Evolutionary conservation across 2,113 vertebrate genomes (phyloP).

Genomic region (Emydura subglobosa): DNA sequence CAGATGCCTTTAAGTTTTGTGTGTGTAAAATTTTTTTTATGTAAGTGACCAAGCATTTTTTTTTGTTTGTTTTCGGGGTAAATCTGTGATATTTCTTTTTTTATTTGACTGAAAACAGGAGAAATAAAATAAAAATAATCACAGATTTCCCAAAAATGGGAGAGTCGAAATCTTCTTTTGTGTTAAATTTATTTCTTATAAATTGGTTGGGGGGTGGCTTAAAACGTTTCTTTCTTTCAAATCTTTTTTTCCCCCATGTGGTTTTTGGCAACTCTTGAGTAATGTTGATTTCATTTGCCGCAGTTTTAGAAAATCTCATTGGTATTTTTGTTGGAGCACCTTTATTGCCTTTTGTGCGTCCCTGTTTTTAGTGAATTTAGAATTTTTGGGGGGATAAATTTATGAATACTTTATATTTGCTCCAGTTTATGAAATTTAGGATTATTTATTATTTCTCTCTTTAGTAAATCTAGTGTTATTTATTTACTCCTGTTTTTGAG

Average conservation of each 20-base stretch:
- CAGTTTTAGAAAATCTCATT: background rate
- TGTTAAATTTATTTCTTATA: background rate
- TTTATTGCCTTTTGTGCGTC: background rate
- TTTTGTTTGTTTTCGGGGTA: background rate
- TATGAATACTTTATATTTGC: too few relatives aligned
- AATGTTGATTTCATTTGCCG: background rate
- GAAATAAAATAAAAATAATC: background rate
- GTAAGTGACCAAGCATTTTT: background rate
- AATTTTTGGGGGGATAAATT: background rate
- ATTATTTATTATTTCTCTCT: background rate
- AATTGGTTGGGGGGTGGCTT: background rate
- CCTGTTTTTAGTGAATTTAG: too few relatives aligned
- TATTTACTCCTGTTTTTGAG: background rate
- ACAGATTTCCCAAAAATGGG: background rate
- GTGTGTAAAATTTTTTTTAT: background rate
- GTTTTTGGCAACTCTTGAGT: too few relatives aligned
- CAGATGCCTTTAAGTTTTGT: background rate
- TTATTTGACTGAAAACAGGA: slow-evolving; percentile 11
- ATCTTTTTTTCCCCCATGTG: background rate
- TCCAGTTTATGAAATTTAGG: background rate
- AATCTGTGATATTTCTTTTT: background rate
- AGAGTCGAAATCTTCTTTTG: background rate
- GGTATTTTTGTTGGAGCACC: background rate
- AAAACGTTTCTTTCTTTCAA: background rate
- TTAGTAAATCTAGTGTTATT: background rate